Percentiles rank a stretch among this genome's conserved stretches.
phyloP scores from a whole-genome alignment of 2,888 invertebrate genomes.

The Anthophora plumipes region DNA sequence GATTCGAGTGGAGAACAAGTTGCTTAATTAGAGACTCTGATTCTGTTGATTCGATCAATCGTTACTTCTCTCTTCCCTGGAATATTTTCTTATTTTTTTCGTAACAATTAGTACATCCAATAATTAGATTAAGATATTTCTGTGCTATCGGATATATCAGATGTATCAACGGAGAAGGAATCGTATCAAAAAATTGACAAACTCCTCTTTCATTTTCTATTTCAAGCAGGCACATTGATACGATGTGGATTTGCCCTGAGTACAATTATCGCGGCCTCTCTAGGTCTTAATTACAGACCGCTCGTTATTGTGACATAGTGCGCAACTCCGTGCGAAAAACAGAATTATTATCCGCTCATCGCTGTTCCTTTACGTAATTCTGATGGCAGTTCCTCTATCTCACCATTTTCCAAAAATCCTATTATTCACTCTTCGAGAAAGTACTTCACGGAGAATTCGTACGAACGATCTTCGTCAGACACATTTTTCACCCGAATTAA shows the following conservation, averaged over 20 bases:
- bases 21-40: constrained; percentile 9
- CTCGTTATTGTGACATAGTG: constrained; percentile 62
- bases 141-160: no score
- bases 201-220: no score
- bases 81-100: no score
- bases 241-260: not conserved
- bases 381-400: not conserved
- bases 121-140: not conserved
- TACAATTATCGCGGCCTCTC: constrained; percentile 40
- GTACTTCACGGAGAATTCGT: no score
- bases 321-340: constrained; percentile 69
- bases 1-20: not conserved
- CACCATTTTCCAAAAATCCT: not conserved
- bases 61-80: no score
- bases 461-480: not conserved
- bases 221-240: constrained; percentile 8
- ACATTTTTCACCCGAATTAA: no score
- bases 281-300: constrained; percentile 62
- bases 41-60: no score
- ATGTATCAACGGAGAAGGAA: no score
- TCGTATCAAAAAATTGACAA: no score
- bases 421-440: no score
- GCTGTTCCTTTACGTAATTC: constrained; percentile 53
- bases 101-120: no score
- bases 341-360: constrained; percentile 68